A percentile compares a stretch with the other conserved stretches of the same genome.
Evolutionary conservation across 2,888 invertebrate species (phyloP).

Genomic region (Eupithecia tripunctaria): DNA sequence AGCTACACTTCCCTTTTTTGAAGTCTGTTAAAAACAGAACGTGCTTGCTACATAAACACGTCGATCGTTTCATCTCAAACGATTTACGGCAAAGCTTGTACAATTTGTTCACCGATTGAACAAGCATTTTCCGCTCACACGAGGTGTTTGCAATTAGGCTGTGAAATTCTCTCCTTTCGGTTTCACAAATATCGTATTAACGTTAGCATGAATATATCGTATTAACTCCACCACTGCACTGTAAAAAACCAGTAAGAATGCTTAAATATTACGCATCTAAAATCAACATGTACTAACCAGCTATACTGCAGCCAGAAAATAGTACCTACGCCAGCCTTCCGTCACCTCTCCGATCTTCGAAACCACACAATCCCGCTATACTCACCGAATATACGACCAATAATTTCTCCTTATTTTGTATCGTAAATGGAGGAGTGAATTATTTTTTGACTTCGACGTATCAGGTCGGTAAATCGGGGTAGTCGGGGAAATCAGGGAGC

Average conservation of each 20-base stretch:
- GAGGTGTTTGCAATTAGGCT: conserved; percentile 54
- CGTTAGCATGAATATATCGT: background rate
- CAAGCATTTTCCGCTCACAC: conserved; percentile 53
- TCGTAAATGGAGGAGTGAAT: background rate
- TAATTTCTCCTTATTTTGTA: conserved; percentile 3
- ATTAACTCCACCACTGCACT: background rate
- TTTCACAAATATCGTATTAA: background rate
- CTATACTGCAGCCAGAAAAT: background rate
- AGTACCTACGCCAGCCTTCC: background rate
- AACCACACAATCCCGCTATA: conserved; percentile 1
- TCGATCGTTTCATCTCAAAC: conserved; percentile 52
- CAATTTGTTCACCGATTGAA: conserved; percentile 58
- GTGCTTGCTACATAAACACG: conserved; percentile 13
- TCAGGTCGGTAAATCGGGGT: conserved; percentile 43
- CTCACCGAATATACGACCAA: conserved; percentile 10
- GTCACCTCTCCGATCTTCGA: background rate
- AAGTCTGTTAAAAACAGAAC: conserved; percentile 1
- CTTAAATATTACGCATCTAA: background rate
- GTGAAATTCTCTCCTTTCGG: conserved; percentile 36
- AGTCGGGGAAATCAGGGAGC: conserved; percentile 36
- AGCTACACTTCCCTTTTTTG: conserved; percentile 8
- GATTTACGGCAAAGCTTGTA: conserved; percentile 61
- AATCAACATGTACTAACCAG: background rate
- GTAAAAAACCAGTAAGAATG: background rate
- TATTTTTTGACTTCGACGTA: conserved; percentile 7